A percentile compares a stretch with the other conserved stretches of the same genome.
Conservation (phyloP, 2,888 invertebrate genomes). For the Sarcophaga carnaria region DNA sequence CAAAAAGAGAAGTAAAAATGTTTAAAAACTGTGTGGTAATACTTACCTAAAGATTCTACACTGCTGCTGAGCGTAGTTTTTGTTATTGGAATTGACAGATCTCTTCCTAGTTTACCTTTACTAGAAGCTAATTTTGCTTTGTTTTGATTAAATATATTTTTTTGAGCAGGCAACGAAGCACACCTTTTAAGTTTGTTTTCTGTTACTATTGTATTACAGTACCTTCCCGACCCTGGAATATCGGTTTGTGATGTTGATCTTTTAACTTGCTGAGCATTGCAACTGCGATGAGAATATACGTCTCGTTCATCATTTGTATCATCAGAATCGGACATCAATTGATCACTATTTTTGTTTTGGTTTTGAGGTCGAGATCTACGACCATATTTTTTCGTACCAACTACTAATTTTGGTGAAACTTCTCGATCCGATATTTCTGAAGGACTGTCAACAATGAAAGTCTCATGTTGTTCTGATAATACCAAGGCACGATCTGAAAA, state of each 20-base stretch:
- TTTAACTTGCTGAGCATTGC: conserved; percentile 80
- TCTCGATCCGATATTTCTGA: conserved; percentile 85
- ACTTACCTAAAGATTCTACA: conserved; percentile 81
- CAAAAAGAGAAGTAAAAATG: conserved; percentile 11
- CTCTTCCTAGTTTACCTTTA: conserved; percentile 70
- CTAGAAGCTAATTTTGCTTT: conserved; percentile 65
- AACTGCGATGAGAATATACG: conserved; percentile 74
- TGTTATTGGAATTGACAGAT: conserved; percentile 62
- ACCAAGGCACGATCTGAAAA: conserved; percentile 77
- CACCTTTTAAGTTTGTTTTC: conserved; percentile 83
- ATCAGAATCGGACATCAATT: conserved; percentile 81
- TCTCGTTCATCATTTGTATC: conserved; percentile 76
- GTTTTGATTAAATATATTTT: conserved; percentile 58
- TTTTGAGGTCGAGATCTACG: conserved; percentile 86
- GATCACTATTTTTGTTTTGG: conserved; percentile 77
- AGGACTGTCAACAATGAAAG: conserved; percentile 78
- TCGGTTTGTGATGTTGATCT: conserved; percentile 84
- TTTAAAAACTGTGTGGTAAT: conserved; percentile 12
- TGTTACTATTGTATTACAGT: conserved; percentile 75
- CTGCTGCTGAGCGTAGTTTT: conserved; percentile 78
- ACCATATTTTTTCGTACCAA: conserved; percentile 90
- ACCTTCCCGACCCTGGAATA: conserved; percentile 82
- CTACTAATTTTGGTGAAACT: conserved; percentile 88
- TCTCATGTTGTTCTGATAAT: conserved; percentile 74
- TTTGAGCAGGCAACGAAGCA: conserved; percentile 83